phyloP scores from a whole-genome alignment of 2,888 invertebrate species.

The Trichopria drosophilae region DNA sequence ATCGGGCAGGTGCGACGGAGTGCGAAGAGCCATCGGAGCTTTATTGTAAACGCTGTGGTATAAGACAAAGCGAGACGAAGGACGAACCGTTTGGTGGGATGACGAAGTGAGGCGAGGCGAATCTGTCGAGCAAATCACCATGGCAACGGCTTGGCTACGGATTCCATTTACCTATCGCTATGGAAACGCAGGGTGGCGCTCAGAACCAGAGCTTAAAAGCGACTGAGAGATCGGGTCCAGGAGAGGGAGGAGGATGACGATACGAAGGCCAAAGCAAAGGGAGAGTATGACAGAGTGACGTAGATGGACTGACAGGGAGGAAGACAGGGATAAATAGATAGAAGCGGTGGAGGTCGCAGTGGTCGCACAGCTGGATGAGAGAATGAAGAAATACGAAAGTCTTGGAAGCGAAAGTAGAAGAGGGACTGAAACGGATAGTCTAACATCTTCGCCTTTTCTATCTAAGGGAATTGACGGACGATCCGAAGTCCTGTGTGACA shows the following conservation, averaged over 20 bases:
- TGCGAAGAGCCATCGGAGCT: too few species aligned
- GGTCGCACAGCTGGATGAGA: too few species aligned
- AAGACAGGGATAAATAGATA: slow-evolving; percentile 21
- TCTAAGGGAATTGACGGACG: too few species aligned
- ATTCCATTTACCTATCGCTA: slow-evolving; percentile 59
- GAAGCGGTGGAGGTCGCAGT: too few species aligned
- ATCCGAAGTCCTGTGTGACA: too few species aligned
- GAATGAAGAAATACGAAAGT: too few species aligned
- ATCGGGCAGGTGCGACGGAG: slow-evolving; percentile 31
- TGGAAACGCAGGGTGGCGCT: slow-evolving; percentile 57
- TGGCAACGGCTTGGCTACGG: slow-evolving; percentile 57
- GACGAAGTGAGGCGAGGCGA: slow-evolving; percentile 33
- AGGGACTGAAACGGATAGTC: slow-evolving; percentile 23
- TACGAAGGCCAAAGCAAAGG: slow-evolving; percentile 28
- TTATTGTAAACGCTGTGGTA: too few species aligned
- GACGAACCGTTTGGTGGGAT: slow-evolving; percentile 4
- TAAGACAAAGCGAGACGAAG: background rate
- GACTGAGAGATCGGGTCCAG: slow-evolving; percentile 33
- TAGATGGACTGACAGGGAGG: slow-evolving; percentile 26
- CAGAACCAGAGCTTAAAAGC: slow-evolving; percentile 46
- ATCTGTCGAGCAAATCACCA: slow-evolving; percentile 52
- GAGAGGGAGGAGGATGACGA: slow-evolving; percentile 25
- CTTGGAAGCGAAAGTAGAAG: slow-evolving; percentile 28
- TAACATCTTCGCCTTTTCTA: too few species aligned
- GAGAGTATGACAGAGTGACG: slow-evolving; percentile 19